A percentile compares a stretch with the other conserved stretches of the same genome.
phyloP scores from a whole-genome alignment of 2,888 invertebrate genomes.

The Sinodicranocentrus sp. region DNA sequence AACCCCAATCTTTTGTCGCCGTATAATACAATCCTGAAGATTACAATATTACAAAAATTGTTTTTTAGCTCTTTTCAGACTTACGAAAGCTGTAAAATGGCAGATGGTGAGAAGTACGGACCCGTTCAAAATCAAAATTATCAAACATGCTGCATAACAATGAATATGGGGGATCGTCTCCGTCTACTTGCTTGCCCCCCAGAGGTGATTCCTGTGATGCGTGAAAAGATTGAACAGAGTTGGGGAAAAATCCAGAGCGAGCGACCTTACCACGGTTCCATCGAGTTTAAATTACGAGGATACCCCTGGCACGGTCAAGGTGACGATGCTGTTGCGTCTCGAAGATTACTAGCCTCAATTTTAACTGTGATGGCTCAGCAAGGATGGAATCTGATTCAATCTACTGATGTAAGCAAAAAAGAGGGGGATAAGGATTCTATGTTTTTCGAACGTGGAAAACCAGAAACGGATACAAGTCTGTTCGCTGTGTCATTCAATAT shows the following conservation, averaged over 20 bases:
- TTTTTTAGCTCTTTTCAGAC: no score
- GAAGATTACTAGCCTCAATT: constrained; percentile 29
- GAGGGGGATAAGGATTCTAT: constrained; percentile 64
- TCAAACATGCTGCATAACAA: constrained; percentile 66
- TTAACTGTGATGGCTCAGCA: constrained; percentile 36
- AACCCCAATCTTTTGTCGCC: no score
- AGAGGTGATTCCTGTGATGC: constrained; percentile 41
- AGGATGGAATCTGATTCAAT: constrained; percentile 64
- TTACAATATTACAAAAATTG: no score
- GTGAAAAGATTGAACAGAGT: constrained; percentile 42
- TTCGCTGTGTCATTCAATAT: constrained; percentile 66
- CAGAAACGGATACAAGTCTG: constrained; percentile 57
- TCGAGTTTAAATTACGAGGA: constrained; percentile 66
- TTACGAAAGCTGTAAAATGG: no score
- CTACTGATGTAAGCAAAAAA: constrained; percentile 66
- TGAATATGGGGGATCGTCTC: constrained; percentile 68
- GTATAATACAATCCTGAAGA: no score
- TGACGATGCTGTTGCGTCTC: constrained; percentile 39
- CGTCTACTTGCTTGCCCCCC: constrained; percentile 60
- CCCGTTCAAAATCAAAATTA: constrained; percentile 16
- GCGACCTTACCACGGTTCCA: constrained; percentile 63
- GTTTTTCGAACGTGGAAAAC: constrained; percentile 59
- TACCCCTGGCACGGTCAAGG: constrained; percentile 55
- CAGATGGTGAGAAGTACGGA: constrained; percentile 22
- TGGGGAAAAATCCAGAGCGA: constrained; percentile 70